Evolutionary conservation across 2,113 vertebrate genomes (phyloP).

Genomic region (Diadophis punctatus): DNA sequence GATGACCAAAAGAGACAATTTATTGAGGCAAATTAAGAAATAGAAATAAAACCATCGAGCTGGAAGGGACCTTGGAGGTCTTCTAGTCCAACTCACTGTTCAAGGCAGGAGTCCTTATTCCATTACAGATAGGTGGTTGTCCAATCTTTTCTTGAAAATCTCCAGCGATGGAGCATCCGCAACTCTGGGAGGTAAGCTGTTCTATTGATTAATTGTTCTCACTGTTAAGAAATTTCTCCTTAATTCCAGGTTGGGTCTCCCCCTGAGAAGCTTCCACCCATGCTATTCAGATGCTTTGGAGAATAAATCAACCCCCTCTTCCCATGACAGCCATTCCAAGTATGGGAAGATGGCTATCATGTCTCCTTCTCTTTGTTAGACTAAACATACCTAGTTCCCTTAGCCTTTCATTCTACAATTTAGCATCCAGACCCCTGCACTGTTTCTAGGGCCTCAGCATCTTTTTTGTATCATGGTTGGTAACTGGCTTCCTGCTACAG

Average conservation of each 20-base stretch:
- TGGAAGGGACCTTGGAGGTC: background rate
- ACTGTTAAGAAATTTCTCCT: background rate
- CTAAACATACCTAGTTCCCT: background rate
- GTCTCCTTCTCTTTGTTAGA: background rate
- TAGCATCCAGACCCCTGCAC: background rate
- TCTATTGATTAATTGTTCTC: background rate
- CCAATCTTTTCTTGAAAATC: background rate
- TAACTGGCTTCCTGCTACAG: background rate
- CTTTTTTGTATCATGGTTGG: background rate
- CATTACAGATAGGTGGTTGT: background rate
- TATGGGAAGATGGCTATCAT: background rate
- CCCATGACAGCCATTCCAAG: background rate
- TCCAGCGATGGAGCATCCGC: background rate
- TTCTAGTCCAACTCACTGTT: background rate
- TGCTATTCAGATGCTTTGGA: background rate
- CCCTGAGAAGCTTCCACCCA: background rate
- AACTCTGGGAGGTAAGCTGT: background rate
- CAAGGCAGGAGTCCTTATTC: background rate
- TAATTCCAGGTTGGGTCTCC: background rate
- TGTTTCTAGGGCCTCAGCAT: background rate
- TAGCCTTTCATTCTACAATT: background rate
- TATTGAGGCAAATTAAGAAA: background rate
- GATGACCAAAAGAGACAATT: slow-evolving; percentile 2
- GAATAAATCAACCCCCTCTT: background rate
- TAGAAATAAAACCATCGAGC: background rate